Base-by-base conservation (phyloP, 2,888 invertebrate species). In the Cabera pusaria region DNA sequence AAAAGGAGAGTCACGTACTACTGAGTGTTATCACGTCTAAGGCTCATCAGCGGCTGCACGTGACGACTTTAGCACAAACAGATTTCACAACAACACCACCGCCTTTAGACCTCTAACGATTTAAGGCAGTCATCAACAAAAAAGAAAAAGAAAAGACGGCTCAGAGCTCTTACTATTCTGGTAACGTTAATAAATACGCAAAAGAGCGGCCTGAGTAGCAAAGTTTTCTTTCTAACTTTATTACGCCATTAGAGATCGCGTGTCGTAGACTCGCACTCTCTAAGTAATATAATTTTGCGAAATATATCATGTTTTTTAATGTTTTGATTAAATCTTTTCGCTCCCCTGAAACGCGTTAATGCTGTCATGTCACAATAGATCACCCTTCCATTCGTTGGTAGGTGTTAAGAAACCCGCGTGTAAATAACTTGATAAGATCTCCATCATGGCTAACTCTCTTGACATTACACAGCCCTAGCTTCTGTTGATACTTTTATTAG, bases 51-150 rank as follows among this genome's bases (percentile, higher is more conserved):
- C 72, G 82, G 76, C 57, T 69, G 88, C 77, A 82, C 87, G 87
- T 88, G 87, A 87, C 87, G 86, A 84, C 83, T 88, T 83, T 81
- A 82, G 72, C 72, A 72, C 83, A 84, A 86, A 86, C 88, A 86
- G 88, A 87, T 88, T 87, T 79, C 75, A 71, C 68, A 76, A 81
- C 69, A 76, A 59, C 58, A 70, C 86, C 82, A 80, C 58, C 55
- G 44, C 63, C 56, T 43, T 40, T 17, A 52, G 81, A 66, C 55
- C 81, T 51, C 56, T 49, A 48, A 52, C 51, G 44, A 52, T 58
- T 52, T 56, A 48, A 47, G 41, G 31, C 44, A 52, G 51, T 46
- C 52, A 51, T 49, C 46, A 56, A 56, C 57, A 49, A 55, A 59
- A 56, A 55, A 64, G 56, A 53, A 53, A 55, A 58, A 53, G 49